A percentile compares a stretch with the other conserved stretches of the same genome.
Evolutionary conservation across 2,888 invertebrate genomes (phyloP).

Genomic region (Scaeva pyrastri): DNA sequence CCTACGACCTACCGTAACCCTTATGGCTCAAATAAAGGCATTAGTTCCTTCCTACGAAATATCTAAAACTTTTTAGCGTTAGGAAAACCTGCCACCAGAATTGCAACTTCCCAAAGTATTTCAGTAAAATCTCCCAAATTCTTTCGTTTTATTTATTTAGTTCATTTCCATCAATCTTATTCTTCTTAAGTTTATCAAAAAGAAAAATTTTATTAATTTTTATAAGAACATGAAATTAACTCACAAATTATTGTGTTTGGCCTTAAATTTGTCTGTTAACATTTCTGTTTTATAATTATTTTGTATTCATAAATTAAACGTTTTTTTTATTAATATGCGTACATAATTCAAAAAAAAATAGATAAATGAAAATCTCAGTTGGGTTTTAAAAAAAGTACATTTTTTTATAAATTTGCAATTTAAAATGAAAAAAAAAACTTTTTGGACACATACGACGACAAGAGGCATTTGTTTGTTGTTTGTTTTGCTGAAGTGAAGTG

Average conservation of each 20-base stretch:
- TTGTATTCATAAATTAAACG: conserved; percentile 23
- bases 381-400: conserved; percentile 19
- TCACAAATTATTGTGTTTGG: conserved; percentile 32
- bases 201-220: conserved; percentile 4
- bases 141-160: conserved; percentile 1
- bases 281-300: neutral
- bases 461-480: neutral
- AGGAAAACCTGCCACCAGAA: too few species aligned
- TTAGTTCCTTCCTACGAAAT: too few species aligned
- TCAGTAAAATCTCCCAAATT: neutral
- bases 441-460: neutral
- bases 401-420: conserved; percentile 19
- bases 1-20: too few species aligned
- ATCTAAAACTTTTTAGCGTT: too few species aligned
- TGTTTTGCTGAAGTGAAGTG: conserved; percentile 2
- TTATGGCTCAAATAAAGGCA: too few species aligned
- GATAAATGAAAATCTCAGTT: conserved; percentile 4
- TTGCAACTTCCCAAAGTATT: neutral
- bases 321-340: conserved; percentile 4
- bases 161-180: conserved; percentile 13
- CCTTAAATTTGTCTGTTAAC: conserved; percentile 5
- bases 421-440: conserved; percentile 6
- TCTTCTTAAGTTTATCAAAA: conserved; percentile 29
- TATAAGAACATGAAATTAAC: conserved; percentile 23
- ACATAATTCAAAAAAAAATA: conserved; percentile 22